Percentiles rank a stretch among this genome's conserved stretches.
Conservation (phyloP, 2,797 vertebrate species). For the Bradypodion pumilum region DNA sequence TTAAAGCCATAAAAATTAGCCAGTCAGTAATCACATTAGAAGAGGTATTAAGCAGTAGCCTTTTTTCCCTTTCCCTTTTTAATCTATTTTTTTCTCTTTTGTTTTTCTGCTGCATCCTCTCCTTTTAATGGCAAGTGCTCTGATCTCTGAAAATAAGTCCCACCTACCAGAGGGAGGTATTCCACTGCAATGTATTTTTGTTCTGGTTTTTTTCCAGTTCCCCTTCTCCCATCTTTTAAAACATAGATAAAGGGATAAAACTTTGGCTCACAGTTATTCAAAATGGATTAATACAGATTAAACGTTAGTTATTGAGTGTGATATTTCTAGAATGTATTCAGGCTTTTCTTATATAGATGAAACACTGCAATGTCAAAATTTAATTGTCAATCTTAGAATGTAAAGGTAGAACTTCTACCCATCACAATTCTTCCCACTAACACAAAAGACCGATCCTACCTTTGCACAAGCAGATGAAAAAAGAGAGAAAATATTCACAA, state of each 20-base stretch:
- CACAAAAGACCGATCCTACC: no score
- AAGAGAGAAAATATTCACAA: no score
- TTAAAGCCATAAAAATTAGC: conserved; percentile 5
- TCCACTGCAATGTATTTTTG: background rate
- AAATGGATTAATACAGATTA: background rate
- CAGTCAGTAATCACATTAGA: background rate
- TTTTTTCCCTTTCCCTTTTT: background rate
- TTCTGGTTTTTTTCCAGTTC: background rate
- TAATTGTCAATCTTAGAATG: no score
- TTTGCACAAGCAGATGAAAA: no score
- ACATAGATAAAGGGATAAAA: background rate
- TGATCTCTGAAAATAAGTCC: background rate
- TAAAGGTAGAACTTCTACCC: no score
- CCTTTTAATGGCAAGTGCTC: background rate
- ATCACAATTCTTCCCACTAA: no score
- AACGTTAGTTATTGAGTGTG: background rate
- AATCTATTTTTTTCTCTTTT: background rate
- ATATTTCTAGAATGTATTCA: background rate
- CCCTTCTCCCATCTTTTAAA: background rate
- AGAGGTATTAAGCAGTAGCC: background rate
- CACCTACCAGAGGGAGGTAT: background rate
- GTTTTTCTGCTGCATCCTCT: background rate
- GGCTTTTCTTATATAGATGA: background rate
- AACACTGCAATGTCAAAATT: background rate
- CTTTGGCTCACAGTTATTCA: no score